Conservation (phyloP, 2,888 invertebrate genomes). For the Agonopterix alstromeriana region DNA sequence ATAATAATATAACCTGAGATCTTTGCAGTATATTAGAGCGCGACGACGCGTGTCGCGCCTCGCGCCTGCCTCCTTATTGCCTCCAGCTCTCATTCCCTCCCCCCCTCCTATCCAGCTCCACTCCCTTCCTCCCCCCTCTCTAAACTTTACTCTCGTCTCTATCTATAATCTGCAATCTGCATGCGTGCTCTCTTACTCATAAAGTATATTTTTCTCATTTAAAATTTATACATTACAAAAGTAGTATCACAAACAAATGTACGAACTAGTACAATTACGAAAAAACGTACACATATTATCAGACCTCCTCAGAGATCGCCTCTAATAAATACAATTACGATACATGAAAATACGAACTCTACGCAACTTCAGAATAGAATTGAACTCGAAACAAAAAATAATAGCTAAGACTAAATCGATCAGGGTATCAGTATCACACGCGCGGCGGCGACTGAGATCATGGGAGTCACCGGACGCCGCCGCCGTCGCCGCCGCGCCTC, state of each 20-base stretch:
- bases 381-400: conserved; percentile 71
- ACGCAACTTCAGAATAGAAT: conserved; percentile 72
- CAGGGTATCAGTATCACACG: conserved; percentile 66
- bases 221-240: conserved; percentile 75
- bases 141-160: conserved; percentile 30
- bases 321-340: conserved; percentile 71
- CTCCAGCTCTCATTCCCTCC: neutral
- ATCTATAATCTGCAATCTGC: conserved; percentile 59
- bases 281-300: conserved; percentile 60
- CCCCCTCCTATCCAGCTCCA: neutral
- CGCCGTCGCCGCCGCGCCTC: conserved; percentile 49
- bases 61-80: conserved; percentile 34
- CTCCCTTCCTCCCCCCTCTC: conserved; percentile 30
- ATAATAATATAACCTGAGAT: conserved; percentile 75
- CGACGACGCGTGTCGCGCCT: conserved; percentile 19
- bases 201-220: conserved; percentile 66
- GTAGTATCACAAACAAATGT: conserved; percentile 79
- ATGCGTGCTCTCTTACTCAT: conserved; percentile 55
- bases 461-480: conserved; percentile 36
- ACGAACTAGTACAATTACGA: conserved; percentile 74
- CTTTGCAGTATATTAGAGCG: conserved; percentile 55
- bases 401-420: conserved; percentile 69
- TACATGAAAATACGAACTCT: conserved; percentile 66
- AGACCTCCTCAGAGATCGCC: conserved; percentile 59
- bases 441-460: conserved; percentile 71